Evolutionary conservation across 1,140 invertebrate genomes (phyloP), one percentile per base, ranked within the genome.

Genomic region (Ditylenchus dipsaci): DNA sequence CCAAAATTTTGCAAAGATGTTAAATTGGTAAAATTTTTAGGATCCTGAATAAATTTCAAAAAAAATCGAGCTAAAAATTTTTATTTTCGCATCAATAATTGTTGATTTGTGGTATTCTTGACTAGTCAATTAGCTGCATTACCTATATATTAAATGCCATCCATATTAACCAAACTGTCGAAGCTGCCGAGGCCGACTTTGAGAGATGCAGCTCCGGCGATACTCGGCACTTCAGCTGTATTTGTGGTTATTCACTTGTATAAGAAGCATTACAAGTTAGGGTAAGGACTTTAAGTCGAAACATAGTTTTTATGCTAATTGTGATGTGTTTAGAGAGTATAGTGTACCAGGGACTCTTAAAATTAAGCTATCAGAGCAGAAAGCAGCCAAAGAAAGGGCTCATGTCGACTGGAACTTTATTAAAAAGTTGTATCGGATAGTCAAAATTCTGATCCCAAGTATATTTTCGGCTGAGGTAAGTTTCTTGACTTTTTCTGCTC

Each of bases 321-420:
- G 19, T 13, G 13, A 1, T 26, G 26, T 69, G 23, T 59, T 30
- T 21, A 66, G 68, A 26, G 38, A 38, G 7, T 60, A 30, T 30
- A 70, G 30, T 21, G 57, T 0, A 19, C 26, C 27, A 42, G 30
- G 42, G 23, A 19, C 57, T 23, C 15, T 30, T 33, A 63, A 53
- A 53, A 56, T 53, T 27, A 19, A 38, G 29, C 33, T 30, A 75
- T 47, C 67, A 81, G 82, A 79, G 76, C 80, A 83, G 78, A 75
- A 78, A 76, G 68, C 84, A 81, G 68, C 83, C 33, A 38, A 38
- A 79, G 74, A 87, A 88, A 92, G 89, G 84, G 90, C 91, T n/a
- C 90, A 91, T 70, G 90, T 96, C 0, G 90, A 95, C 85, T 87
- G 86, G 23, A 86, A 87, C 65, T 95, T 95, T 83, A 88, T 94